Conservation (phyloP, 2,888 invertebrate species). For the Gasteruption jaculator region DNA sequence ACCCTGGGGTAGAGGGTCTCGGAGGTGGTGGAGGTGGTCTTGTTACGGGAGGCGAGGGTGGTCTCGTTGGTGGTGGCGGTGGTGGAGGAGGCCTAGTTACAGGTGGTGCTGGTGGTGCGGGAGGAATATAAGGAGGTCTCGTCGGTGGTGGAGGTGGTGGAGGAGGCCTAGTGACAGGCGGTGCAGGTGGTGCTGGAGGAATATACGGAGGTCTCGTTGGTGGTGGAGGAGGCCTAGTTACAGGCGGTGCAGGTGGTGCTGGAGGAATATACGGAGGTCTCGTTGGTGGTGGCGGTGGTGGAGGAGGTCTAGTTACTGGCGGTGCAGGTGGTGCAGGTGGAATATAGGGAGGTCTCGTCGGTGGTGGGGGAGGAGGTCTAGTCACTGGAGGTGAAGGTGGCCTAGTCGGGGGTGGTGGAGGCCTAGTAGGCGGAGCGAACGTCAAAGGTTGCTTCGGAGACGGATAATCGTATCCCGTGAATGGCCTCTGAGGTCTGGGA, state of each 20-base stretch:
- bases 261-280: conserved; percentile 18
- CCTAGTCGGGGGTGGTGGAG: conserved; percentile 18
- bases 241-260: conserved; percentile 6
- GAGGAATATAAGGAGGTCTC: too few species aligned
- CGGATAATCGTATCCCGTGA: conserved; percentile 19
- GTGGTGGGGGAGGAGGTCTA: conserved; percentile 30
- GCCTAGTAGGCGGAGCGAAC: conserved; percentile 15
- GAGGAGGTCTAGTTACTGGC: conserved; percentile 24
- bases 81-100: conserved; percentile 15
- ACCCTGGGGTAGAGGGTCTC: conserved; percentile 14
- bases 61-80: conserved; percentile 19
- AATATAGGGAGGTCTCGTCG: conserved; percentile 34
- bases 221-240: conserved; percentile 6
- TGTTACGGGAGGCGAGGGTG: conserved; percentile 19
- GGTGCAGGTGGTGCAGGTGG: conserved; percentile 34
- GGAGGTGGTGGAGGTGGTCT: conserved; percentile 9
- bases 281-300: conserved; percentile 19
- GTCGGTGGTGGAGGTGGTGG: conserved; percentile 2
- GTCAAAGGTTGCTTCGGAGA: conserved; percentile 23
- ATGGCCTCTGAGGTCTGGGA: too few species aligned
- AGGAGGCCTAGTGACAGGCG: conserved; percentile 6
- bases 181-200: conserved; percentile 8
- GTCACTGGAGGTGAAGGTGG: conserved; percentile 13
- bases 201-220: conserved; percentile 7
- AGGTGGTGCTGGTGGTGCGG: conserved; percentile 21